Base-by-base conservation (phyloP, 2,797 vertebrate genomes). In the Pelodytes ibericus region DNA sequence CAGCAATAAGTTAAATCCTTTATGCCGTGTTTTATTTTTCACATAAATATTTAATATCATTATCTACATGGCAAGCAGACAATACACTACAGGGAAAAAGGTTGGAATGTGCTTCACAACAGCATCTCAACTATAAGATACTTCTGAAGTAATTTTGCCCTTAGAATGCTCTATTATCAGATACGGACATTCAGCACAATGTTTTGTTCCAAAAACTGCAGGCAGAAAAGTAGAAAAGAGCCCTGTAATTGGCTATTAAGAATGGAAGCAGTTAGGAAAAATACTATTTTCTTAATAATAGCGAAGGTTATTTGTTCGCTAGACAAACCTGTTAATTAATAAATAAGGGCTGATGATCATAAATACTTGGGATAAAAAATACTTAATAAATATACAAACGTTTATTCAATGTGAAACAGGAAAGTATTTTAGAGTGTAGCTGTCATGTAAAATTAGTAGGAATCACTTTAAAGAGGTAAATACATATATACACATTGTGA, bases 201-300 rank as follows among this genome's bases (percentile, higher is more conserved):
- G 79, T 67, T 70, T 79, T 77, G 63, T 64, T 81, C 74, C 67
- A 77, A 82, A 85, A 85, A 60, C 47, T 84, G 79, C 65, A 82
- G 80, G 62, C 84, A 84, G 59, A 62, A 77, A 41, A 57, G 80
- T 53, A 81, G 74, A 81, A 84, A 81, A 87, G 75, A 69, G 80
- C 39, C 56, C 88, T 83, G 66, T 74, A 83, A 62, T 26, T 80
- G 75, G 39, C 53, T 82, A 84, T 88, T 81, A 77, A 77, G 75
- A 86, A 83, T 77, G 67, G 84, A 58, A 81, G 74, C 85, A 80
- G n/a, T n/a, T n/a, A n/a, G n/a, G n/a, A 67, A 80, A 60, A 77
- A 30, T 16, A 64, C 22, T 81, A 71, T 80, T 87, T 85, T 80
- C 10, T 39, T 1, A 20, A 53, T 26, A 79, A 72, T 83, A 82